These are phyloP conservation scores for Platerodrilus igneus DNA, from an alignment of 2,888 invertebrate genomes.

Conservation along the genomic window DNA sequence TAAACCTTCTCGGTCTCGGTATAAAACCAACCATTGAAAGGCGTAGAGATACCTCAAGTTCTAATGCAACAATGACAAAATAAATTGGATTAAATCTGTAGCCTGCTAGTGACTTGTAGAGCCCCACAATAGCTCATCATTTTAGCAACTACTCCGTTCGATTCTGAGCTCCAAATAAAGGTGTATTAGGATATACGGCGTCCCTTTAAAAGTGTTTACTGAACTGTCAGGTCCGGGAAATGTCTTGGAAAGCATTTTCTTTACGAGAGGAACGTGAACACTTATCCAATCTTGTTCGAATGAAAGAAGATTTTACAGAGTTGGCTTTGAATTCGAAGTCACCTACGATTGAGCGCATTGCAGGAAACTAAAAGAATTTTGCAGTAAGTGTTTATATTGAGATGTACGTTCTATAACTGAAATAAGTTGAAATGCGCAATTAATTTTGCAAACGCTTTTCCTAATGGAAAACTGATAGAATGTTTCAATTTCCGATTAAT, in stretches of 20 bases:
- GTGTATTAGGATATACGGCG: constrained; percentile 30
- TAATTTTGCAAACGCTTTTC: too few relatives aligned
- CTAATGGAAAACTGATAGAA: too few relatives aligned
- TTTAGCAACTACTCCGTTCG: constrained; percentile 30
- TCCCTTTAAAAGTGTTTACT: constrained; percentile 46
- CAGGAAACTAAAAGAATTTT: too few relatives aligned
- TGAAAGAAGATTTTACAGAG: constrained; percentile 21
- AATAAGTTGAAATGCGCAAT: too few relatives aligned
- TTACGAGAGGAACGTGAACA: constrained; percentile 41
- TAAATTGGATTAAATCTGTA: constrained; percentile 50
- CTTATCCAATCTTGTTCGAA: constrained; percentile 45
- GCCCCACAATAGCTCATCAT: constrained; percentile 49
- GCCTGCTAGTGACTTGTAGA: constrained; percentile 47
- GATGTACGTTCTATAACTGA: too few relatives aligned
- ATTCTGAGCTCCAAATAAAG: constrained; percentile 28
- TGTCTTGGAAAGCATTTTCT: constrained; percentile 47
- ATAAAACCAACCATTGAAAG: constrained; percentile 23
- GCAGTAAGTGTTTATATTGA: too few relatives aligned
- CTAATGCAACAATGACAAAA: constrained; percentile 50
- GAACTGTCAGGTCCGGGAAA: constrained; percentile 48
- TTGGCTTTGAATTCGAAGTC: too few relatives aligned
- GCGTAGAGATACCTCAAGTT: constrained; percentile 38
- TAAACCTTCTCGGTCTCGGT: background rate
- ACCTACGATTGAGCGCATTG: too few relatives aligned
- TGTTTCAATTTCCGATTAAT: too few relatives aligned